Evolutionary conservation across 2,797 vertebrate species (phyloP).

Genomic region (Apogon hyalosoma): DNA sequence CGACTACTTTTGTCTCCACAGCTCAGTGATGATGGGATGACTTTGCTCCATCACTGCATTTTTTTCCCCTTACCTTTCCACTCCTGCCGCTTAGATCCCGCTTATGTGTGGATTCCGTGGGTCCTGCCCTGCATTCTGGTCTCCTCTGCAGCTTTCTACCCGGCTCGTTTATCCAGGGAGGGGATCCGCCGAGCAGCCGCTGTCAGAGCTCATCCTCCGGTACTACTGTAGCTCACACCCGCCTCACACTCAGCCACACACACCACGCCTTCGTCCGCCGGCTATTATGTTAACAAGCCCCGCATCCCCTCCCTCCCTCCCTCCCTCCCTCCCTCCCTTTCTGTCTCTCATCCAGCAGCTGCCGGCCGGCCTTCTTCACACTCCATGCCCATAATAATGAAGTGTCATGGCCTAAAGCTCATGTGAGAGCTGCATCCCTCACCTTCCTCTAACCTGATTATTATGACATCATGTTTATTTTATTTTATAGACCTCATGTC

Average conservation of each 20-base stretch:
- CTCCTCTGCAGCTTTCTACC: slow-evolving; percentile 56
- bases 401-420: slow-evolving; percentile 36
- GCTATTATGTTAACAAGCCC: slow-evolving; percentile 80
- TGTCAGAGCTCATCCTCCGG: slow-evolving; percentile 69
- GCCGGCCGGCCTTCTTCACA: slow-evolving; percentile 71
- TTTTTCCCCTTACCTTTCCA: slow-evolving; percentile 67
- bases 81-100: slow-evolving; percentile 54
- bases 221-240: slow-evolving; percentile 57
- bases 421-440: slow-evolving; percentile 23
- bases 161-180: slow-evolving; percentile 54
- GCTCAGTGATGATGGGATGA: slow-evolving; percentile 35
- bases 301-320: slow-evolving; percentile 47
- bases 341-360: slow-evolving; percentile 71
- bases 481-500: too few species aligned
- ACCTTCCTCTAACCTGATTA: background rate
- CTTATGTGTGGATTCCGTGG: slow-evolving; percentile 38
- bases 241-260: slow-evolving; percentile 68
- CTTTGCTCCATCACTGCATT: slow-evolving; percentile 41
- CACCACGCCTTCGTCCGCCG: slow-evolving; percentile 84
- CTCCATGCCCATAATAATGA: slow-evolving; percentile 57
- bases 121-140: slow-evolving; percentile 51
- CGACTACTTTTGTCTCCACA: slow-evolving; percentile 70
- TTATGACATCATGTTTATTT: background rate
- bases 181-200: slow-evolving; percentile 65
- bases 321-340: slow-evolving; percentile 11